phyloP scores from a whole-genome alignment of 2,797 vertebrate genomes.

The Novumbra hubbsi region DNA sequence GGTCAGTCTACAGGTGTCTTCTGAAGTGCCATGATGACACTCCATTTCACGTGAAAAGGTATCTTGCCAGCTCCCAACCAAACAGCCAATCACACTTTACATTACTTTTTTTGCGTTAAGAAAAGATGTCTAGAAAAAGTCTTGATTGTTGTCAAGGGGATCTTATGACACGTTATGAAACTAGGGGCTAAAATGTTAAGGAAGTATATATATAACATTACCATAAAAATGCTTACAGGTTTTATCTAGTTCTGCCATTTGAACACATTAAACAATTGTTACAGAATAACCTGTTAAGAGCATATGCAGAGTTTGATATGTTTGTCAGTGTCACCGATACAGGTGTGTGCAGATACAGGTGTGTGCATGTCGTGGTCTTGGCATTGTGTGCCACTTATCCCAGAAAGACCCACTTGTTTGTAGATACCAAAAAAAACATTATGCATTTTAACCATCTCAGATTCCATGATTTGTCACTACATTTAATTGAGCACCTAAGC shows the following conservation, averaged over 20 bases:
- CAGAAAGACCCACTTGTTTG: not conserved
- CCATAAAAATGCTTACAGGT: slow-evolving; percentile 17
- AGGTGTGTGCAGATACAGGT: slow-evolving; percentile 6
- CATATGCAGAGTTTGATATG: slow-evolving; percentile 5
- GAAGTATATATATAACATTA: slow-evolving; percentile 26
- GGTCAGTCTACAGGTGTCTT: slow-evolving; percentile 13
- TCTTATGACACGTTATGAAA: slow-evolving; percentile 25
- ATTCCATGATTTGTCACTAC: not conserved
- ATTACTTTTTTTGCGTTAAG: not conserved
- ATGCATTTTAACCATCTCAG: not conserved
- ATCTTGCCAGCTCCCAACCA: slow-evolving; percentile 19
- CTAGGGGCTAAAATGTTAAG: slow-evolving; percentile 39
- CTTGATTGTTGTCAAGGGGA: slow-evolving; percentile 2
- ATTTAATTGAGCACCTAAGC: not conserved
- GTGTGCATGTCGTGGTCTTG: not conserved
- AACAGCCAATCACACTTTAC: not conserved
- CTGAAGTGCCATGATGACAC: slow-evolving; percentile 8
- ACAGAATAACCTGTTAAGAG: not conserved
- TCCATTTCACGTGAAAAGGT: slow-evolving; percentile 8
- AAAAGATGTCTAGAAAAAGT: not conserved
- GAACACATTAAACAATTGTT: slow-evolving; percentile 4
- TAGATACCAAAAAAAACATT: not conserved
- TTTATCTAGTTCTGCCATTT: slow-evolving; percentile 19
- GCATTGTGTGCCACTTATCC: not conserved
- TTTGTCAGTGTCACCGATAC: slow-evolving; percentile 13